Evolutionary conservation across 2,888 invertebrate genomes (phyloP), one percentile per base, ranked within the genome.

Genomic region (Drosophila cognata): DNA sequence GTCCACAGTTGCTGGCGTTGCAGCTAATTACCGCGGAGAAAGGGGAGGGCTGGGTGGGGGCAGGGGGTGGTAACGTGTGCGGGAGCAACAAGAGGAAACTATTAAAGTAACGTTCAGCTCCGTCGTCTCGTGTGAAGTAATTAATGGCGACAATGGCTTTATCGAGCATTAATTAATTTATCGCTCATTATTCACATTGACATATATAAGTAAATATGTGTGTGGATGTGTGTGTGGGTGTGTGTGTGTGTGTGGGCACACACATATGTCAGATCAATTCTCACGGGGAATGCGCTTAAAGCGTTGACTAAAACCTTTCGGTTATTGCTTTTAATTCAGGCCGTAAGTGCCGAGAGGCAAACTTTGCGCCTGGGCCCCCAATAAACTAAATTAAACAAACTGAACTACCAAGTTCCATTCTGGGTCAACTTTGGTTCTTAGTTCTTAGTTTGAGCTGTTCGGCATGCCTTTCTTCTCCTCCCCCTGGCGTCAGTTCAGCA

Each of bases 81-180:
- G 29, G 57, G 64, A 59, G 72, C 58, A 64, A 79, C 61, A 75
- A 41, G 21, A 46, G 33, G 53, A 68, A 77, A 84, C 84, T 84
- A 84, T 82, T 82, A 87, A 82, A 79, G 60, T 62, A 57, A 62
- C 75, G 64, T 76, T 72, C 50, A 6, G 51, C 52, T 57, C 7
- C 59, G 52, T 64, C 56, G 57, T 64, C 60, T 68, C 74, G 62
- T 77, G 77, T 59, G 66, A 69, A 75, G 74, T 85, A 87, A 88
- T 83, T 89, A 87, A 85, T 77, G 66, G 83, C 75, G 78, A 75
- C 83, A 89, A 85, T 88, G 81, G 73, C 79, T 88, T 82, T 88
- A 87, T 88, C 74, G 88, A 75, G 69, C 77, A 77, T 80, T 89
- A 89, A 89, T 89, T 89, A 81, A 89, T 88, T 89, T 88, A 89